Evolutionary conservation across 2,888 invertebrate genomes (phyloP).

Genomic region (Glaucopsyche alexis): DNA sequence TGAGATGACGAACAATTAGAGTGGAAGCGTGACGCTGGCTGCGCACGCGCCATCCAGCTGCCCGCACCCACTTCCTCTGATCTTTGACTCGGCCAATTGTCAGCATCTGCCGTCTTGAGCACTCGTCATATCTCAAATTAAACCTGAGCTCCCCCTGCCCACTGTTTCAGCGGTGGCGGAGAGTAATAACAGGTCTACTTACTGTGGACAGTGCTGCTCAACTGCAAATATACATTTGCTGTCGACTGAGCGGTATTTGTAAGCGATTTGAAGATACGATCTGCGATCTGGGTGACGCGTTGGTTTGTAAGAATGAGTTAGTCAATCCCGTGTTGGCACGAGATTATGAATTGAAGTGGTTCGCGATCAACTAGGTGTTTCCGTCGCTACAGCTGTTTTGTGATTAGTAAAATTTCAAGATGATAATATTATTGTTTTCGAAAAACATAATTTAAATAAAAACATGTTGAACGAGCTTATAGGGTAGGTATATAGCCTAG

Average conservation of each 20-base stretch:
- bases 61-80: slow-evolving; percentile 71
- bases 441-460: too few relatives aligned
- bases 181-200: slow-evolving; percentile 44
- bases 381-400: slow-evolving; percentile 69
- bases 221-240: slow-evolving; percentile 44
- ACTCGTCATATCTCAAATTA: slow-evolving; percentile 51
- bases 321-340: slow-evolving; percentile 74
- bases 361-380: slow-evolving; percentile 76
- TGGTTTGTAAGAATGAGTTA: slow-evolving; percentile 68
- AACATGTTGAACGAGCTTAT: too few relatives aligned
- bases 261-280: slow-evolving; percentile 22
- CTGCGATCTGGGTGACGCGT: slow-evolving; percentile 33
- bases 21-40: slow-evolving; percentile 49
- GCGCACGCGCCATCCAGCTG: slow-evolving; percentile 60
- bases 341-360: slow-evolving; percentile 77
- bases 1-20: slow-evolving; percentile 52
- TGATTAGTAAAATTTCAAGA: background rate
- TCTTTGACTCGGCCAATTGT: slow-evolving; percentile 76
- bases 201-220: slow-evolving; percentile 43
- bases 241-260: slow-evolving; percentile 33
- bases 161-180: slow-evolving; percentile 39
- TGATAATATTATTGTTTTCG: too few relatives aligned
- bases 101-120: slow-evolving; percentile 67
- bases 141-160: slow-evolving; percentile 51
- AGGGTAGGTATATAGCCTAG: too few relatives aligned